Base-by-base conservation (phyloP, 2,888 invertebrate genomes). In the Habroteleia sp. region DNA sequence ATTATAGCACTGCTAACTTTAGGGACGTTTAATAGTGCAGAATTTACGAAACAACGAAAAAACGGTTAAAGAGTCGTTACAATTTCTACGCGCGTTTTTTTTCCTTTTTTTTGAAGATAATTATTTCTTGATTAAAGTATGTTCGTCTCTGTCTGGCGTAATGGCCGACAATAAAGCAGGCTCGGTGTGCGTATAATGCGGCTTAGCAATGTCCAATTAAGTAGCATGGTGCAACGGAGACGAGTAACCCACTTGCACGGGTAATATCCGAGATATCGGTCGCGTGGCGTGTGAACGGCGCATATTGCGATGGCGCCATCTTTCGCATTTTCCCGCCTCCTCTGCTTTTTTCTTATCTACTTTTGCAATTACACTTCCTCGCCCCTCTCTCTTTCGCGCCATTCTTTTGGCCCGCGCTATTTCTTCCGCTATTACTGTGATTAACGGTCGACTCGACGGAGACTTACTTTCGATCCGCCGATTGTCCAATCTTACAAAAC, bases 191-290 rank as follows among this genome's bases (percentile, higher is more conserved):
- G 37, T 68, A 58, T 60, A 50, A 52, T 50, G 52, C 41, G 48
- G 46, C 54, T 35, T 23, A 42, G 52, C 66, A 56, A 60, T 79
- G 78, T 78, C 81, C 84, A 85, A 85, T 85, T 85, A 85, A 84
- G 80, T 79, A 77, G 80, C 81, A 83, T 83, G 83, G 84, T 80
- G 82, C 82, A 85, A 85, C 82, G 79, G 78, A 79, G 75, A 73
- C 80, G 80, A 80, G 80, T 85, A 85, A 84, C 85, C 85, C 83
- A 85, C 82, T 85, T 84, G 83, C 78, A 74, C 77, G 76, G 65
- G 41, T 54, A 54, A 63, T 63, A 63, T 72, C 62, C 54, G 31
- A 72, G 69, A 69, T 52, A 65, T 83, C 83, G 77, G 76, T 74
- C 80, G 77, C 78, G 78, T 84, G 80, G 79, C 84, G 84, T 84